Base-by-base conservation (phyloP, 2,797 vertebrate genomes). In the Glossophaga mutica region DNA sequence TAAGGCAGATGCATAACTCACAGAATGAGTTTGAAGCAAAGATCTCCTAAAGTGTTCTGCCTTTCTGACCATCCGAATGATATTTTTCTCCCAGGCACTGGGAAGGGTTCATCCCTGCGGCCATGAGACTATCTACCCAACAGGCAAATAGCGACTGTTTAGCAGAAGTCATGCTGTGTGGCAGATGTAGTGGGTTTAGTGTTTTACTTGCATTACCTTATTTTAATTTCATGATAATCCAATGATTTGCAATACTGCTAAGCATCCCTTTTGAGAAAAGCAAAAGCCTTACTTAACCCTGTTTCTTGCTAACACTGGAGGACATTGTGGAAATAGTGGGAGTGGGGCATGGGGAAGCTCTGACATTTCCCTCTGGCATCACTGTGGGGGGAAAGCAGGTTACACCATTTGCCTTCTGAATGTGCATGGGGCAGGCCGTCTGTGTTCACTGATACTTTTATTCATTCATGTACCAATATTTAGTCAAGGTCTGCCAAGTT, bases 151-250 rank as follows among this genome's bases (percentile, higher is more conserved):
- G 1, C 55, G 2, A 55, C 44, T 46, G 3, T 46, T 46, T 85
- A 68, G 46, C 4, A 84, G 11, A 52, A 11, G 6, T 34, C 48
- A 48, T 73, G 42, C n/a, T 39, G 11, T 29, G 26, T 7, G 4
- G 5, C 6, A 79, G 32, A 37, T 9, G 9, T 0, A 19, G 50
- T 26, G 3, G 29, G 3, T 24, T 93, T 89, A 89, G 24, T 39
- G 9, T 83, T 93, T 95, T 74, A 77, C 5, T 59, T 82, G 39
- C 11, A 82, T 77, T 46, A 15, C 73, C 24, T 59, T 57, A 90
- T 73, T 50, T 62, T 44, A 92, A 52, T 57, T 11, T 89, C 59
- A 26, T 11, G 26, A 88, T 74, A 42, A 89, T 6, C 3, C 5
- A 68, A 18, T 55, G 26, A 68, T 46, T 67, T 83, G 70, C 39